Conservation (phyloP, 2,888 invertebrate species). For the Noctuana brunneofusca region DNA sequence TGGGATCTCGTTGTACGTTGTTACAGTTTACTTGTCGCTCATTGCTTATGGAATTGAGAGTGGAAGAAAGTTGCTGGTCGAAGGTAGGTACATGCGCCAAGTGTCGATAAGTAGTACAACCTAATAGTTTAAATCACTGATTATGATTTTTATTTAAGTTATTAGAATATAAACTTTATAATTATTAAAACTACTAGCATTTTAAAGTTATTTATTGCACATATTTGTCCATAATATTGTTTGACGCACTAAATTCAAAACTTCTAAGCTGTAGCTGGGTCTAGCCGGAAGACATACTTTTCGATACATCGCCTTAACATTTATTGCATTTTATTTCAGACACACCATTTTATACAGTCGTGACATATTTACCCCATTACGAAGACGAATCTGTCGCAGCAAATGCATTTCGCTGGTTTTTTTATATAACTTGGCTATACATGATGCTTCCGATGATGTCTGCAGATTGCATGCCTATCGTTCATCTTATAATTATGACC, state of each 20-base stretch:
- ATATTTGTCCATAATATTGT: too few relatives aligned
- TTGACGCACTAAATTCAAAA: too few relatives aligned
- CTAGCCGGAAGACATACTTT: not conserved
- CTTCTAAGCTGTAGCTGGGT: not conserved
- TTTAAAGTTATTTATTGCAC: too few relatives aligned
- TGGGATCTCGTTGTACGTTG: constrained; percentile 59
- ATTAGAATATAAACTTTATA: too few relatives aligned
- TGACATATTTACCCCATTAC: constrained; percentile 68
- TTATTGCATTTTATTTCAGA: constrained; percentile 46
- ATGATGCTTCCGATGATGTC: constrained; percentile 78
- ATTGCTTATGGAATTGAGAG: constrained; percentile 67
- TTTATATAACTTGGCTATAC: constrained; percentile 69
- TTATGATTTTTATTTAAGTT: too few relatives aligned
- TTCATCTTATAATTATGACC: constrained; percentile 62
- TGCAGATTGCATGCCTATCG: constrained; percentile 70
- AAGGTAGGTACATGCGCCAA: constrained; percentile 53
- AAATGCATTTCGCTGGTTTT: constrained; percentile 59
- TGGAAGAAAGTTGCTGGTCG: constrained; percentile 54
- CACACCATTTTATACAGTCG: constrained; percentile 70
- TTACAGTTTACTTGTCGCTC: constrained; percentile 68
- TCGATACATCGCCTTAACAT: constrained; percentile 12
- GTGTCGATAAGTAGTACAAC: too few relatives aligned
- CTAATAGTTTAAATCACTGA: too few relatives aligned
- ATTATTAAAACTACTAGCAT: too few relatives aligned
- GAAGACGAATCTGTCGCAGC: constrained; percentile 57